Evolutionary conservation across 2,113 vertebrate species (phyloP), one percentile per base, ranked within the genome.

Genomic region (Macheiramphus alcinus): DNA sequence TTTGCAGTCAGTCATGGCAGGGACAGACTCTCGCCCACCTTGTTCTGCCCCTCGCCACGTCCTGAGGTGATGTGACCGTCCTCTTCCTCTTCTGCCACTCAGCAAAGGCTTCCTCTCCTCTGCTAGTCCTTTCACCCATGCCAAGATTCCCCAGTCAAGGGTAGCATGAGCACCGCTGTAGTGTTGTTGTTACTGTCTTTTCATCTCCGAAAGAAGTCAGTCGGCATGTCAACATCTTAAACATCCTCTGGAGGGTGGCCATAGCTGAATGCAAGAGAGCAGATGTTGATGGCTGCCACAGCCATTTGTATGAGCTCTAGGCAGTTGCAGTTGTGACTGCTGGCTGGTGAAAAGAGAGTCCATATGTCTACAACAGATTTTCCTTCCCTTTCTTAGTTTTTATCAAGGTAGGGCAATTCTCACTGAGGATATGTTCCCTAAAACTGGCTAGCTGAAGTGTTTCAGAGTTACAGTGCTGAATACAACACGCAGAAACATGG

Each of bases 1-100:
- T 4, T 0, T 82, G n/a, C 62, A 63, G 25, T 78, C 65, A 61
- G 29, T 38, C 1, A 0, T 42, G 34, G 27, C 40, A 79, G 27
- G 36, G 20, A 66, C 50, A 0, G 0, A 32, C 70, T 43, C 50
- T 63, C 31, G 26, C 43, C 45, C 63, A 73, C 36, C 73, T 93
- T 8, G 0, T 70, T 79, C 78, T 86, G 87, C 42, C 38, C 32
- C 47, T 94, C 7, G 1, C 23, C 53, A 27, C 0, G 0, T 61
- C 32, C 34, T 65, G 50, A 34, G 9, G 6, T 55, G 32, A 53
- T 23, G 16, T 9, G 25, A 29, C 32, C 52, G 16, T 72, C 25
- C 13, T 81, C 18, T 42, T 43, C 13, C n/a, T 86, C 65, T 71
- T 74, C 56, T 53, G 17, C 67, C 25, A 16, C 12, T 22, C 36